These are phyloP conservation scores for Siniperca obscura DNA, from an alignment of 2,797 vertebrate species.

Conservation along the genomic window DNA sequence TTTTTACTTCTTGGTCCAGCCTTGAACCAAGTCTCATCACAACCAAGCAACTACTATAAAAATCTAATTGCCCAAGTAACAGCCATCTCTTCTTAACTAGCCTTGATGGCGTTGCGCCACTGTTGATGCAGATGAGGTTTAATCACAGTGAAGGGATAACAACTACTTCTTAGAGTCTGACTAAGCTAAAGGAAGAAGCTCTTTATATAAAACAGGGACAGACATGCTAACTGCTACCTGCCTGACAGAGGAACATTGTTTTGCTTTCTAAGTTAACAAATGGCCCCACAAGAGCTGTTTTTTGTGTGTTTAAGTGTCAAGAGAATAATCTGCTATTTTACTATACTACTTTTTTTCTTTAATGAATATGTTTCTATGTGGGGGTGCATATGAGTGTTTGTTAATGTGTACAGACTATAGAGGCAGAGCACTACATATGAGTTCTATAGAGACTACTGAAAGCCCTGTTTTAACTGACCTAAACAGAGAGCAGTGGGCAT, in stretches of 20 bases:
- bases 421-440: constrained; percentile 11
- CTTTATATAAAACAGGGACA: constrained; percentile 40
- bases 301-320: background rate
- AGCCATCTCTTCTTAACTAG: constrained; percentile 25
- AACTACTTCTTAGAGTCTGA: constrained; percentile 38
- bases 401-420: constrained; percentile 2
- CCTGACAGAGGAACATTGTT: constrained; percentile 12
- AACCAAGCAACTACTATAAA: constrained; percentile 4
- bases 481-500: constrained; percentile 39
- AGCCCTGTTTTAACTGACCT: constrained; percentile 57
- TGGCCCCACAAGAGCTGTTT: constrained; percentile 5
- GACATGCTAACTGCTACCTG: constrained; percentile 49
- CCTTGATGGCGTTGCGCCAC: constrained; percentile 9
- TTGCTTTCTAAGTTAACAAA: constrained; percentile 20
- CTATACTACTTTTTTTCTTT: constrained; percentile 8
- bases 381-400: background rate
- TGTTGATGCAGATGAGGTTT: constrained; percentile 52
- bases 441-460: constrained; percentile 13
- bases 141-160: constrained; percentile 55
- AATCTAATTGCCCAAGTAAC: constrained; percentile 11
- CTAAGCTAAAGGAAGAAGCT: constrained; percentile 35
- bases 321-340: background rate
- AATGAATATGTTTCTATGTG: background rate
- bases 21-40: constrained; percentile 7
- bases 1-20: background rate